phyloP scores from a whole-genome alignment of 1,140 invertebrate species.

The Megathymus violae region DNA sequence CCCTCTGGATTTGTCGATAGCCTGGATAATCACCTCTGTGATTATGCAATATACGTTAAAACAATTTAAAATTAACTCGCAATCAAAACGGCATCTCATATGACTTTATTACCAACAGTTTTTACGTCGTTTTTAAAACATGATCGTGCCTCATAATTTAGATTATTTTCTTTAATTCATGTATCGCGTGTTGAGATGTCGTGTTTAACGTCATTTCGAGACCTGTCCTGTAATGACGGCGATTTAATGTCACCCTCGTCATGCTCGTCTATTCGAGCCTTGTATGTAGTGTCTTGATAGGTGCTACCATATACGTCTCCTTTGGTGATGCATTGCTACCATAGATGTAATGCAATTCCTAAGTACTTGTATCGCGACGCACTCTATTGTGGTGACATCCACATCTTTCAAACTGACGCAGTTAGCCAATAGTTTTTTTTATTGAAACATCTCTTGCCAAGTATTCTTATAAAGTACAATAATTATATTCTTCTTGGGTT shows the following conservation, averaged over 20 bases:
- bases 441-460: too few species aligned
- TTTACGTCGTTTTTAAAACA: conserved; percentile 16
- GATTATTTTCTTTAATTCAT: conserved; percentile 55
- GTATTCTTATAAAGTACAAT: too few species aligned
- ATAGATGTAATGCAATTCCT: too few species aligned
- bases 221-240: conserved; percentile 42
- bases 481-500: too few species aligned
- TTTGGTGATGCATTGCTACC: too few species aligned
- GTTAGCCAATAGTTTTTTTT: too few species aligned
- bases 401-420: too few species aligned
- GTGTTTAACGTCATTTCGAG: conserved; percentile 42
- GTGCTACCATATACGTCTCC: conserved; percentile 14
- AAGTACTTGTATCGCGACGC: too few species aligned
- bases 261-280: not conserved
- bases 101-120: conserved; percentile 12
- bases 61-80: not conserved
- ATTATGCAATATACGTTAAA: too few species aligned
- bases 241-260: conserved; percentile 47
- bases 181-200: conserved; percentile 49
- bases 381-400: too few species aligned
- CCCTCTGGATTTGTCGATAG: too few species aligned
- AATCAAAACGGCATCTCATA: conserved; percentile 5
- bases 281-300: conserved; percentile 18
- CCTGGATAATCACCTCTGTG: too few species aligned
- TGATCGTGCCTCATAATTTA: conserved; percentile 33